These are phyloP conservation scores for Yponomeuta cagnagella DNA, from an alignment of 2,888 invertebrate species.

Conservation along the genomic window DNA sequence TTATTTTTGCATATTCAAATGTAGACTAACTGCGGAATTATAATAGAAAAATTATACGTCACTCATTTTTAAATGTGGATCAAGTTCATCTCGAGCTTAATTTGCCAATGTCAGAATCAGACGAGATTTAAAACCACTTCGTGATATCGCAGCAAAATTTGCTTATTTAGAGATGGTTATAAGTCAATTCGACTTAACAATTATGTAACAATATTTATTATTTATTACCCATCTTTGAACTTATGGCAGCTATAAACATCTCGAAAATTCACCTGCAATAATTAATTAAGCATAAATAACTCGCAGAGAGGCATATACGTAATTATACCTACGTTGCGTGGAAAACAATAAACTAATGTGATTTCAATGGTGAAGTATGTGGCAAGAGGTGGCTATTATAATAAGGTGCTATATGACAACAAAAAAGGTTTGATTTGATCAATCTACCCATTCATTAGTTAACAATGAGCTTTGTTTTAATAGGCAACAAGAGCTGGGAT, in stretches of 20 bases:
- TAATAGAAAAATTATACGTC: no score
- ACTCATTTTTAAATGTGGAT: not conserved
- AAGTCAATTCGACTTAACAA: not conserved
- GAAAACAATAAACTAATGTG: not conserved
- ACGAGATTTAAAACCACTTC: not conserved
- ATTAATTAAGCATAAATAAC: not conserved
- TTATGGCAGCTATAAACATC: not conserved
- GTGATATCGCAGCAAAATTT: not conserved
- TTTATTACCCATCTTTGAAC: not conserved
- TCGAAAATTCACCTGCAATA: not conserved
- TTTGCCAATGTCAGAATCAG: not conserved
- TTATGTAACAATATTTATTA: not conserved
- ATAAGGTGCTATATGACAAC: conserved; percentile 8
- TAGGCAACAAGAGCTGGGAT: conserved; percentile 20
- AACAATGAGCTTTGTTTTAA: conserved; percentile 53
- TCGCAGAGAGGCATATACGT: not conserved
- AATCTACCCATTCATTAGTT: conserved; percentile 47
- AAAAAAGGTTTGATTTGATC: conserved; percentile 30
- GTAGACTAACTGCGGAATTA: not conserved
- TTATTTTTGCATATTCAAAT: not conserved
- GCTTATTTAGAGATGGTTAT: not conserved
- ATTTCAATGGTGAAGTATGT: not conserved
- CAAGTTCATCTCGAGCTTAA: not conserved
- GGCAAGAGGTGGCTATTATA: not conserved
- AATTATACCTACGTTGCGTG: not conserved